Evolutionary conservation across 2,888 invertebrate genomes (phyloP).

Genomic region (Molorchus minor): DNA sequence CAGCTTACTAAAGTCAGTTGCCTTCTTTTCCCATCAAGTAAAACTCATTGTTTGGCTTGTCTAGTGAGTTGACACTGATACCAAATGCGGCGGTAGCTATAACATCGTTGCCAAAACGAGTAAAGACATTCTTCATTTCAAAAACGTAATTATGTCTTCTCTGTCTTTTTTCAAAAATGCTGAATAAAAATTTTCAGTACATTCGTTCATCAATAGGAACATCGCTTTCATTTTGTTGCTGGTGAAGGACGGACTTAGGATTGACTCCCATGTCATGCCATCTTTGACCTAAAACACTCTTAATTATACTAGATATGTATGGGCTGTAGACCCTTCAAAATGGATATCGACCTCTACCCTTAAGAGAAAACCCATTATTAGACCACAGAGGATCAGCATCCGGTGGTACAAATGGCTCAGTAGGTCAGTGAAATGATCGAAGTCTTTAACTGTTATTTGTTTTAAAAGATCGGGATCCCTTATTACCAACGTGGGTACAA

Average conservation of each 20-base stretch:
- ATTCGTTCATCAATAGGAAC: conserved; percentile 55
- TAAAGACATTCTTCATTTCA: conserved; percentile 59
- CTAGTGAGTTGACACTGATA: conserved; percentile 66
- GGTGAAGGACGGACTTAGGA: conserved; percentile 63
- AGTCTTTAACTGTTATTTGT: conserved; percentile 67
- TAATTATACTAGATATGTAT: no score
- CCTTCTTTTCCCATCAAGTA: no score
- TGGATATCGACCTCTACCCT: no score
- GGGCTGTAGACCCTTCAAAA: no score
- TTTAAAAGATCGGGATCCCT: conserved; percentile 69
- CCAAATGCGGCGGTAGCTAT: conserved; percentile 67
- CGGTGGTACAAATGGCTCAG: conserved; percentile 44
- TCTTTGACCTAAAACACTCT: no score
- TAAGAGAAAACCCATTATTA: conserved; percentile 53
- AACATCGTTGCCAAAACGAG: conserved; percentile 64
- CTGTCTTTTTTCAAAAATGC: no score
- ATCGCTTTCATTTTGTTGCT: conserved; percentile 63
- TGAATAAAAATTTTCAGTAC: conserved; percentile 37
- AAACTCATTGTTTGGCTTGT: no score
- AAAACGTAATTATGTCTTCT: conserved; percentile 40
- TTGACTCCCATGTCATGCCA: no score
- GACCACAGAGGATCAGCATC: conserved; percentile 64
- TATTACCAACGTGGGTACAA: conserved; percentile 63
- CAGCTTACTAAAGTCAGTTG: no score
- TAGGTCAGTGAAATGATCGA: conserved; percentile 68